A percentile compares a stretch with the other conserved stretches of the same genome.
Conservation (phyloP, 2,113 vertebrate genomes). For the Rattus rattus region DNA sequence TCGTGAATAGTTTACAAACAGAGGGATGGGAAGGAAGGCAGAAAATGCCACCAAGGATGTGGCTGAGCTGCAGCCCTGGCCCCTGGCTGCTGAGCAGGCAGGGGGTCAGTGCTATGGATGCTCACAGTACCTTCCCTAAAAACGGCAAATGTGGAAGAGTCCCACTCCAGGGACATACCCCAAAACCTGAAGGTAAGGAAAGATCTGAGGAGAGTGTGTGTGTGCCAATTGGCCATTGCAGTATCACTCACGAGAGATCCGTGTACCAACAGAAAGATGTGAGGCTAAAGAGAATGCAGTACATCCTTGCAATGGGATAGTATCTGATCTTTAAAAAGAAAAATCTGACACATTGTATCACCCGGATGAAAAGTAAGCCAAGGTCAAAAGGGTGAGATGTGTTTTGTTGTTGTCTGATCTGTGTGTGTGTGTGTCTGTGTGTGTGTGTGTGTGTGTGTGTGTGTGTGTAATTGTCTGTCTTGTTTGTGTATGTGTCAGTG, state of each 20-base stretch:
- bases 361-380: background rate
- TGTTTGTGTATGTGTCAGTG: background rate
- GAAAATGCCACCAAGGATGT: background rate
- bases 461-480: background rate
- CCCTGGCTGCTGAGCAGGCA: accelerated
- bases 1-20: background rate
- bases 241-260: background rate
- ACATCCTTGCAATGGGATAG: accelerated
- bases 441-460: background rate
- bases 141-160: background rate
- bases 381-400: background rate
- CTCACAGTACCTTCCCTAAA: background rate
- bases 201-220: too few relatives aligned
- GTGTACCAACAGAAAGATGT: accelerated
- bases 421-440: background rate
- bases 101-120: accelerated
- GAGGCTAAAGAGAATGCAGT: accelerated
- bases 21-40: background rate
- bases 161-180: accelerated
- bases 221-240: accelerated
- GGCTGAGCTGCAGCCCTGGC: accelerated
- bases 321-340: background rate
- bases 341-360: background rate
- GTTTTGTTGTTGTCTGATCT: background rate
- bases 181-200: background rate